Evolutionary conservation across 2,113 vertebrate species (phyloP), one percentile per base, ranked within the genome.

Genomic region (Probosciger aterrimus): DNA sequence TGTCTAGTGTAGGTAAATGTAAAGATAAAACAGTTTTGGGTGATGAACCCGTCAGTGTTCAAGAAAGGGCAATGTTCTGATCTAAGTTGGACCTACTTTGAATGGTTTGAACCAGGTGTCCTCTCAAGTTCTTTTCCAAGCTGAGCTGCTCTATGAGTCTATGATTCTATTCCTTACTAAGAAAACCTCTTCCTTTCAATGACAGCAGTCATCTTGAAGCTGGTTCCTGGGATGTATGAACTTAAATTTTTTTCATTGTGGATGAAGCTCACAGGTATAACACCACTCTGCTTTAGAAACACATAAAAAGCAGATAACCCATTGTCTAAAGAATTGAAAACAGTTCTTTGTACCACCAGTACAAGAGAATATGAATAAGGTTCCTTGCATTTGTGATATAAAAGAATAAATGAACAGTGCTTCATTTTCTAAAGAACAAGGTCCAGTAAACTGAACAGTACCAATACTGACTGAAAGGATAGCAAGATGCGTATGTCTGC

Each of bases 321-420:
- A 13, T 80, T 90, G 43, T 84, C 92, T 71, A 84, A 84, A 82
- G 50, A 88, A 37, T 49, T 59, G 37, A 79, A 91, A 89, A 47
- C 2, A 5, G 22, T n/a, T 73, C 30, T 96, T 96, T 96, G 60
- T 82, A 70, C n/a, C 9, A 30, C 6, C 18, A 57, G 14, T 73
- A 85, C 44, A 93, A 88, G 13, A 50, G 37, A 73, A 70, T 75
- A 86, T 68, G 76, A 88, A 82, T 64, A 89, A 92, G 11, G 10
- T 37, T 44, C 41, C 60, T 81, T 87, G 23, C 23, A 3, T 50
- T 86, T 86, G 31, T 60, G 59, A 90, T 79, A 82, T 30, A 93
- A 95, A 95, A 92, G 65, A 94, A 75, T 52, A 93, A 74, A 93
- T 50, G n/a, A 94, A 57, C 9, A 79, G 70, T 19, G 20, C 15